phyloP scores from a whole-genome alignment of 2,797 vertebrate species.

The Trematomus bernacchii region DNA sequence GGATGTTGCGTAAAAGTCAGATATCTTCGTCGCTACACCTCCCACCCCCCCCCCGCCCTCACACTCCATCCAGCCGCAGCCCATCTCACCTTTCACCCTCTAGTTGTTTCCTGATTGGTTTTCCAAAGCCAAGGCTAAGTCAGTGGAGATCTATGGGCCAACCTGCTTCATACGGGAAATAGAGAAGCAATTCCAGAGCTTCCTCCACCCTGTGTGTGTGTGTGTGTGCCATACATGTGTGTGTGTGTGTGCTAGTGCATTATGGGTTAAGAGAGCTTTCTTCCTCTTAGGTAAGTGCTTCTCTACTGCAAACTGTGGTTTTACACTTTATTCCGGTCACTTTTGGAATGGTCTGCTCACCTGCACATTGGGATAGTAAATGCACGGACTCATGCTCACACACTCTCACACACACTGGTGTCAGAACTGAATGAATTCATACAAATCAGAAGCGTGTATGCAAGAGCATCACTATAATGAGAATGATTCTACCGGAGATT shows the following conservation, averaged over 20 bases:
- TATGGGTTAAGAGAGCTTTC: constrained; percentile 2
- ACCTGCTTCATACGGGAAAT: constrained; percentile 30
- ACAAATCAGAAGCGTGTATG: constrained; percentile 14
- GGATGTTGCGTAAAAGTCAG: not conserved
- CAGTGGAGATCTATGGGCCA: constrained; percentile 29
- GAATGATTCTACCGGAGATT: constrained; percentile 57
- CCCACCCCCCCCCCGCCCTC: not conserved
- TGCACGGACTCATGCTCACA: not conserved
- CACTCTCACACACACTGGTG: not conserved
- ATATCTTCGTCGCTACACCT: constrained; percentile 6
- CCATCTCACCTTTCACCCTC: constrained; percentile 38
- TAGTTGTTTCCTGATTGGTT: constrained; percentile 60
- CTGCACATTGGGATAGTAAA: constrained; percentile 1
- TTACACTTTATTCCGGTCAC: constrained; percentile 5
- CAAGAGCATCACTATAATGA: constrained; percentile 44
- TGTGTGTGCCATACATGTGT: no score
- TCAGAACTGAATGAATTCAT: constrained; percentile 15
- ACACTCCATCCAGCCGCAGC: constrained; percentile 11
- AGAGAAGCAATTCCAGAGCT: constrained; percentile 38
- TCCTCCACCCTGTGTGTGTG: constrained; percentile 5
- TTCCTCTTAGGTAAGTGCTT: constrained; percentile 2
- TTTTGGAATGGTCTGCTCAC: constrained; percentile 14
- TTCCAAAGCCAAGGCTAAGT: constrained; percentile 44
- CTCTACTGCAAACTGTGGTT: not conserved
- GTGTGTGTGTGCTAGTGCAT: not conserved